Percentiles rank a stretch among this genome's conserved stretches.
These are phyloP conservation scores for Salticus scenicus DNA, from an alignment of 2,888 invertebrate species.

Conservation along the genomic window DNA sequence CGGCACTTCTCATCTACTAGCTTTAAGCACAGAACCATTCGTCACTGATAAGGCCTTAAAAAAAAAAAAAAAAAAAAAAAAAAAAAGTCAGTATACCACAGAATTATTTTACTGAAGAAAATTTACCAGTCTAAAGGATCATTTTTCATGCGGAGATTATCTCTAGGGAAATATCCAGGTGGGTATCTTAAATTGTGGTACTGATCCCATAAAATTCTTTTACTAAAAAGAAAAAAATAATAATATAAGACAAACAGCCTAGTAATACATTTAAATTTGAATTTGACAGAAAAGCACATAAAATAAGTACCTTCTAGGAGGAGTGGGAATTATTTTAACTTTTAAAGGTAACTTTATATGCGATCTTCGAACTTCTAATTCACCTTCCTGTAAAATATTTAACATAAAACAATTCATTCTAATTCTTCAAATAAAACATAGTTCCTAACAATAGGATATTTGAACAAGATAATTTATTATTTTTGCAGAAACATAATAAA, in stretches of 20 bases:
- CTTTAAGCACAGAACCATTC: too few species aligned
- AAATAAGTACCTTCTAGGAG: slow-evolving; percentile 84
- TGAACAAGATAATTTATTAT: too few species aligned
- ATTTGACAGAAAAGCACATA: neutral
- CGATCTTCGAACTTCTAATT: slow-evolving; percentile 79
- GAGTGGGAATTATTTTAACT: slow-evolving; percentile 92
- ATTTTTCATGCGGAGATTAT: slow-evolving; percentile 92
- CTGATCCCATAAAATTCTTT: slow-evolving; percentile 96
- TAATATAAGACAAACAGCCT: neutral
- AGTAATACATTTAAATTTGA: neutral
- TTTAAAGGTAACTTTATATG: slow-evolving; percentile 82
- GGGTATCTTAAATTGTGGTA: slow-evolving; percentile 97
- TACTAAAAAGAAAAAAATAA: slow-evolving; percentile 76
- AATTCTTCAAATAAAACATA: too few species aligned
- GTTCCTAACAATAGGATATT: too few species aligned
- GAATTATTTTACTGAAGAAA: too few species aligned
- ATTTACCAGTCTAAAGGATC: slow-evolving; percentile 96
- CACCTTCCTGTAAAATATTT: slow-evolving; percentile 75
- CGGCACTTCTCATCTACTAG: too few species aligned
- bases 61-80: too few species aligned
- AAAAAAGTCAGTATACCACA: too few species aligned
- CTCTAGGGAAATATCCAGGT: slow-evolving; percentile 95
- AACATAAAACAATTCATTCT: too few species aligned
- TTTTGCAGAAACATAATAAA: too few species aligned
- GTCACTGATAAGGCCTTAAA: too few species aligned